phyloP scores from a whole-genome alignment of 2,888 invertebrate genomes.

The Drosophila setosimentum region DNA sequence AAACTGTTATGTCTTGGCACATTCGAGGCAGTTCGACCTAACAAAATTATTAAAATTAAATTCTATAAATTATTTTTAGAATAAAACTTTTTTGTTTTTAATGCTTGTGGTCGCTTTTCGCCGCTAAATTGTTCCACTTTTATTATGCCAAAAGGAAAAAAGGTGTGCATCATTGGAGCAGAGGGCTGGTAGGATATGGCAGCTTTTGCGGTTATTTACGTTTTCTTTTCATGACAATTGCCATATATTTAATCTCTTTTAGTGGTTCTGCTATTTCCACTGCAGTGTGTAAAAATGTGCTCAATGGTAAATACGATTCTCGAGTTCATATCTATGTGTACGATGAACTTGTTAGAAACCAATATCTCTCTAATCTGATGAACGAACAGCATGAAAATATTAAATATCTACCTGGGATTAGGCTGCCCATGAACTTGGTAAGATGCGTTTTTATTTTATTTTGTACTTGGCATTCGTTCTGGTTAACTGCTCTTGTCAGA shows the following conservation, averaged over 20 bases:
- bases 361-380: constrained; percentile 59
- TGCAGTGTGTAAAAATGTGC: constrained; percentile 62
- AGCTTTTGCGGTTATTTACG: too few species aligned
- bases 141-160: constrained; percentile 54
- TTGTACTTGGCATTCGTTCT: background rate
- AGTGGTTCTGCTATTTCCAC: constrained; percentile 74
- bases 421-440: constrained; percentile 71
- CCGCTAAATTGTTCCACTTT: constrained; percentile 21
- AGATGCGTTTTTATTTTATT: background rate
- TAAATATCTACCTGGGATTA: constrained; percentile 73
- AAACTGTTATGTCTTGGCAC: constrained; percentile 12
- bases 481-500: constrained; percentile 86
- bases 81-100: constrained; percentile 10
- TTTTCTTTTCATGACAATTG: background rate
- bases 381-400: constrained; percentile 71
- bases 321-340: constrained; percentile 73
- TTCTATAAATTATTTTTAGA: constrained; percentile 1
- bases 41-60: constrained; percentile 31
- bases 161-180: constrained; percentile 73
- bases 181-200: constrained; percentile 61
- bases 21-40: constrained; percentile 28
- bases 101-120: constrained; percentile 22
- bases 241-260: background rate
- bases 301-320: constrained; percentile 39
- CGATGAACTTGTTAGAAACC: constrained; percentile 63